phyloP scores from a whole-genome alignment of 2,888 invertebrate species.

The Yponomeuta plumbellus region DNA sequence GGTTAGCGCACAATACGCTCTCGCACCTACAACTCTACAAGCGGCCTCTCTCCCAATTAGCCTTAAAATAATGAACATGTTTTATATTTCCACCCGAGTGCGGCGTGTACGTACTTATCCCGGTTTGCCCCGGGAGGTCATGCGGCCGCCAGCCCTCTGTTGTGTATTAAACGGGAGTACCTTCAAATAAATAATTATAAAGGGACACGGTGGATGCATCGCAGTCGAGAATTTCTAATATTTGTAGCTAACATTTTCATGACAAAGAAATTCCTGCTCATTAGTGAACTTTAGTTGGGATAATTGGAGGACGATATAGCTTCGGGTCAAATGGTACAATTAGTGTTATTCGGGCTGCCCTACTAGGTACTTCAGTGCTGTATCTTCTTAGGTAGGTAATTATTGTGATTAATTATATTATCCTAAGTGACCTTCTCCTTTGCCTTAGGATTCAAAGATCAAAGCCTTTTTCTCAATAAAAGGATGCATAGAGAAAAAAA shows the following conservation, averaged over 20 bases:
- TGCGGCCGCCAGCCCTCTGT: conserved; percentile 49
- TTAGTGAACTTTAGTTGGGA: conserved; percentile 11
- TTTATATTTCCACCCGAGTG: conserved; percentile 73
- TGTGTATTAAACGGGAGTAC: conserved; percentile 49
- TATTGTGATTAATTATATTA: background rate
- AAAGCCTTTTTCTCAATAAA: no score
- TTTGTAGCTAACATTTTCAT: conserved; percentile 9
- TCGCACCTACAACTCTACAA: conserved; percentile 67
- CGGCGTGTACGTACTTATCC: conserved; percentile 62
- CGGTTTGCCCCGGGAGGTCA: conserved; percentile 71
- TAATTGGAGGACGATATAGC: conserved; percentile 10
- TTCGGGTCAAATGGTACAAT: conserved; percentile 3
- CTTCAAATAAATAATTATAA: conserved; percentile 50
- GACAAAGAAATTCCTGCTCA: conserved; percentile 9
- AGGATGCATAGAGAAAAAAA: no score
- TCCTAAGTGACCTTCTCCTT: no score
- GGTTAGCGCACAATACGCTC: conserved; percentile 35
- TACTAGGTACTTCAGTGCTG: background rate
- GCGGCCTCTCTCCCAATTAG: conserved; percentile 73
- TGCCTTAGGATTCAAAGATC: no score
- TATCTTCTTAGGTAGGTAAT: background rate
- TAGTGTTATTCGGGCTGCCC: background rate
- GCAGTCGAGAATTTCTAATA: conserved; percentile 27
- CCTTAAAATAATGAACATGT: conserved; percentile 77
- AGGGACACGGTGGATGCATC: conserved; percentile 46